A percentile compares a stretch with the other conserved stretches of the same genome.
Conservation (phyloP, 1,140 invertebrate species). For the Saccostrea echinata region DNA sequence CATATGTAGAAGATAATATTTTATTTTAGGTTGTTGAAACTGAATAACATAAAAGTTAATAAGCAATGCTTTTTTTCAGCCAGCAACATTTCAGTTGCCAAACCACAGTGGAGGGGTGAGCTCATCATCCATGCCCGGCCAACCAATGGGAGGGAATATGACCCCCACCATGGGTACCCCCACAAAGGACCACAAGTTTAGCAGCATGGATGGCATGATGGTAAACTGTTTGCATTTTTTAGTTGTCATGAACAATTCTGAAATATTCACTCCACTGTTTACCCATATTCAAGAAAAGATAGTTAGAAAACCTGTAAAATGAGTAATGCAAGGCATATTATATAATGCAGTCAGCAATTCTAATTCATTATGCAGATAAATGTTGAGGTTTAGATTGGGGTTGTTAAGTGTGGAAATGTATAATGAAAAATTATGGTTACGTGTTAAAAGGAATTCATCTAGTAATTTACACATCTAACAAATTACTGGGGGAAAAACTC, state of each 20-base stretch:
- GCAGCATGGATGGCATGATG: constrained; percentile 62
- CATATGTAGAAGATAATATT: neutral
- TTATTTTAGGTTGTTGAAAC: neutral
- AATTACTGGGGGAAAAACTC: neutral
- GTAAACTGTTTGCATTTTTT: constrained; percentile 20
- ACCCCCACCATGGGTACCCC: constrained; percentile 65
- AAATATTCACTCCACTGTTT: neutral
- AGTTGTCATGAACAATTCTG: neutral
- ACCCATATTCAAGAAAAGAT: neutral
- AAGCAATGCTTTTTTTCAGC: constrained; percentile 56
- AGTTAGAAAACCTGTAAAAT: neutral
- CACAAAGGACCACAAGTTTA: constrained; percentile 62
- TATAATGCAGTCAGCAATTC: constrained; percentile 4
- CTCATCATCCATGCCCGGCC: constrained; percentile 55
- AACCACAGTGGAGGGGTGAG: constrained; percentile 59
- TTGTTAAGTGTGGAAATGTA: constrained; percentile 1
- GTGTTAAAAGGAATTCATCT: constrained; percentile 19
- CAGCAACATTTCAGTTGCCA: constrained; percentile 66
- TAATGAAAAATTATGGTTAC: neutral
- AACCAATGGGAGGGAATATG: constrained; percentile 57
- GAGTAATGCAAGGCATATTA: neutral
- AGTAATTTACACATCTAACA: neutral
- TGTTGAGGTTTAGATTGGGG: neutral
- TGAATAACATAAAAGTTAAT: constrained; percentile 22
- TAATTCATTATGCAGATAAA: constrained; percentile 24